A percentile compares a stretch with the other conserved stretches of the same genome.
phyloP scores from a whole-genome alignment of 1,140 invertebrate species.

The Trichogramma pretiosum region DNA sequence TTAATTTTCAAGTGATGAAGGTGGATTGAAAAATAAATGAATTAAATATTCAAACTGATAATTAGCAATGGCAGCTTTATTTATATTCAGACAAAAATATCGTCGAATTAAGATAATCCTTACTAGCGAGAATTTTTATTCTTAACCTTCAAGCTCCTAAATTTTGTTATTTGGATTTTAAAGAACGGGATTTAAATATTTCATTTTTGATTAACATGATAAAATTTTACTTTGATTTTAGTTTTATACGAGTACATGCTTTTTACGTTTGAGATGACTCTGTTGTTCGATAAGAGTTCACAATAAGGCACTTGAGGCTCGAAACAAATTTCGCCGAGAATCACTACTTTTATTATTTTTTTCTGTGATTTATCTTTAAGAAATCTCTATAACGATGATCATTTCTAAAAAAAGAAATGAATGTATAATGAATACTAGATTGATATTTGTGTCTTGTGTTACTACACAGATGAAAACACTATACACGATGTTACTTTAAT shows the following conservation, averaged over 20 bases:
- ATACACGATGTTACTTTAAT: conserved; percentile 13
- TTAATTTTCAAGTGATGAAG: background rate
- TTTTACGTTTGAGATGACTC: too few species aligned
- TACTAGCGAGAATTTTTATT: conserved; percentile 2
- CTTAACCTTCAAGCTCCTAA: conserved; percentile 9
- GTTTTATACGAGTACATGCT: too few species aligned
- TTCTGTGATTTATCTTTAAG: conserved; percentile 5
- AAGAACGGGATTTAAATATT: too few species aligned
- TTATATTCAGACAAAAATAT: conserved; percentile 27
- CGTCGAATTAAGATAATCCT: conserved; percentile 9
- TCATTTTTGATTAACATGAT: too few species aligned
- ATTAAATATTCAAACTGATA: conserved; percentile 24
- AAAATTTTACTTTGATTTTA: background rate
- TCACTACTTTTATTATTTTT: background rate
- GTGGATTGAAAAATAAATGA: conserved; percentile 6
- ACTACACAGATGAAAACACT: conserved; percentile 14
- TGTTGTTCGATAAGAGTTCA: too few species aligned
- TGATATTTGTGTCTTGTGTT: conserved; percentile 1
- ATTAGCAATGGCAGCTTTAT: conserved; percentile 37
- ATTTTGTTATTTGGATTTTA: conserved; percentile 9
- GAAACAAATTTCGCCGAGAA: conserved; percentile 5
- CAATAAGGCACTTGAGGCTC: conserved; percentile 18
- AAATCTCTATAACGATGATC: too few species aligned
- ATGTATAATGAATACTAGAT: conserved; percentile 1
- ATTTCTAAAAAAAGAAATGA: conserved; percentile 1